phyloP scores from a whole-genome alignment of 2,888 invertebrate genomes.

The Protodeltote pygarga region DNA sequence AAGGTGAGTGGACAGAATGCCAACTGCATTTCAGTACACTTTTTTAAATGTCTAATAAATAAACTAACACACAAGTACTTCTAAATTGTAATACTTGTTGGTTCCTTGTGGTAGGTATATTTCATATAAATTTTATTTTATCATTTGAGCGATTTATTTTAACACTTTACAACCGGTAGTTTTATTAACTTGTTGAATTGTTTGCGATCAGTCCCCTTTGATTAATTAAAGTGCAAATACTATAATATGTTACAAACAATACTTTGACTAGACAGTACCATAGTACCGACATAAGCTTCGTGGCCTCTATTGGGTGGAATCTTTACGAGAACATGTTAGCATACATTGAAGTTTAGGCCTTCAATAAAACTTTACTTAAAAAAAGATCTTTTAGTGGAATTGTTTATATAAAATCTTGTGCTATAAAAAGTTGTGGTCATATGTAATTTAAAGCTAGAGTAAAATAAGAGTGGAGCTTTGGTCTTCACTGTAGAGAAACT shows the following conservation, averaged over 20 bases:
- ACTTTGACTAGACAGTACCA: slow-evolving; percentile 85
- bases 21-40: slow-evolving; percentile 12
- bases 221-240: slow-evolving; percentile 68
- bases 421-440: slow-evolving; percentile 16
- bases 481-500: background rate
- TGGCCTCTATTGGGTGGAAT: slow-evolving; percentile 71
- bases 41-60: slow-evolving; percentile 32
- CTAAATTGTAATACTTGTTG: slow-evolving; percentile 43
- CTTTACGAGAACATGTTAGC: slow-evolving; percentile 61
- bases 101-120: slow-evolving; percentile 35
- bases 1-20: slow-evolving; percentile 13
- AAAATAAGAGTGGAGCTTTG: slow-evolving; percentile 1
- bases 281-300: slow-evolving; percentile 76
- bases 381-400: slow-evolving; percentile 66
- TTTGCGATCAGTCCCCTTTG: slow-evolving; percentile 63
- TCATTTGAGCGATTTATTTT: slow-evolving; percentile 41
- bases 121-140: slow-evolving; percentile 9
- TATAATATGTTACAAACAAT: slow-evolving; percentile 79
- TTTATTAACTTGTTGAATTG: slow-evolving; percentile 41
- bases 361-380: slow-evolving; percentile 51
- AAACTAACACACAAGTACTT: slow-evolving; percentile 45
- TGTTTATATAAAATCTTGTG: slow-evolving; percentile 30
- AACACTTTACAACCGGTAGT: slow-evolving; percentile 32
- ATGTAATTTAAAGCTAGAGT: slow-evolving; percentile 4
- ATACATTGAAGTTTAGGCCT: slow-evolving; percentile 70